Evolutionary conservation across 2,797 vertebrate species (phyloP).

Genomic region (Heterohyrax brucei): DNA sequence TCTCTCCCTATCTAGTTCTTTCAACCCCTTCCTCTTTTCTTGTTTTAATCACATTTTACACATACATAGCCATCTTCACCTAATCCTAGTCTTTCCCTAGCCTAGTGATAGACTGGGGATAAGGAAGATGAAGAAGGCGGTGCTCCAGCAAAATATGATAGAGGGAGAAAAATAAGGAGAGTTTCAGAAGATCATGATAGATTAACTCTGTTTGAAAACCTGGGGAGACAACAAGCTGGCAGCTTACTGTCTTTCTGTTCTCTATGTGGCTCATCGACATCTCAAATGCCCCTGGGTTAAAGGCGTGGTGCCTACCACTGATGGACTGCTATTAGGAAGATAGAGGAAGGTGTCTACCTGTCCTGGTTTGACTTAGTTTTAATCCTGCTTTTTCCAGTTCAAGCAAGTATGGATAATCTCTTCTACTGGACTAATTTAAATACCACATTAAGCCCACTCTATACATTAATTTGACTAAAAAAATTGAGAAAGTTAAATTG

Average conservation of each 20-base stretch:
- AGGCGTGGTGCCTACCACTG: not conserved
- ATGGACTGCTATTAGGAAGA: not conserved
- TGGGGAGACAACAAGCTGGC: not conserved
- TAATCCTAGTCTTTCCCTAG: not conserved
- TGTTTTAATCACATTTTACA: not conserved
- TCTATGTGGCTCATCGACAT: too few relatives aligned
- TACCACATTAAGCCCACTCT: not conserved
- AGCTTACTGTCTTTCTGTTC: not conserved
- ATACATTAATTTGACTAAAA: conserved; percentile 13
- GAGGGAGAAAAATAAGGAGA: not conserved
- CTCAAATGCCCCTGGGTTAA: not conserved
- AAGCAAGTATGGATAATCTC: not conserved
- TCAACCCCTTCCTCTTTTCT: not conserved
- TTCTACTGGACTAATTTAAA: conserved; percentile 41
- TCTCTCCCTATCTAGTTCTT: not conserved
- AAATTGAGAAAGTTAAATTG: not conserved
- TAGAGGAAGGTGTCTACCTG: not conserved
- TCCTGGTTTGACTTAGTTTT: not conserved
- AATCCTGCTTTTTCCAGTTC: not conserved
- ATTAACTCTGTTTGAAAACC: not conserved
- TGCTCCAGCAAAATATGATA: not conserved
- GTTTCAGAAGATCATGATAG: not conserved
- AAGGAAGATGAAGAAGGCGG: not conserved
- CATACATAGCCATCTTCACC: not conserved
- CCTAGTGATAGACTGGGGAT: not conserved